Conservation (phyloP, 2,797 vertebrate species). For the Neomorphus geoffroyi region DNA sequence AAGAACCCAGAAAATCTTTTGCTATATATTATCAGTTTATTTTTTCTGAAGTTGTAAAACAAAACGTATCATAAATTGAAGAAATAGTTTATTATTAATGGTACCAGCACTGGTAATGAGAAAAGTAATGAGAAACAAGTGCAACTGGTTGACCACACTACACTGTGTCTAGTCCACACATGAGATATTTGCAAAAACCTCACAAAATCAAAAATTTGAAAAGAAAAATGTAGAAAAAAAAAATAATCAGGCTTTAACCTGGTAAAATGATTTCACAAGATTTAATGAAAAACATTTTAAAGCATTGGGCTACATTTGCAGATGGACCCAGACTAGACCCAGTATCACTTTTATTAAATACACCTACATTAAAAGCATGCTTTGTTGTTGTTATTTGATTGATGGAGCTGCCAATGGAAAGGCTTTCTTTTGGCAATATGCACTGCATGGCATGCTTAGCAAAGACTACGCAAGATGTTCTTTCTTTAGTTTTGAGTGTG, state of each 20-base stretch:
- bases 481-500: neutral
- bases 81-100: neutral
- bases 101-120: too few species aligned
- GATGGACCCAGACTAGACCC: neutral
- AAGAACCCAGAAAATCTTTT: neutral
- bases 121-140: neutral
- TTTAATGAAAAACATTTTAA: neutral
- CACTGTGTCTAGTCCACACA: neutral
- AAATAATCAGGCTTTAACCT: neutral
- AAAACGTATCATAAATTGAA: neutral
- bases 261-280: neutral
- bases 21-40: neutral
- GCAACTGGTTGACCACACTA: neutral
- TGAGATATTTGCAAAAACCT: neutral
- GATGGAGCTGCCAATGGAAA: neutral
- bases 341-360: neutral
- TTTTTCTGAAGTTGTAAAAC: neutral
- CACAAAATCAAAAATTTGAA: neutral
- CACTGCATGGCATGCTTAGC: neutral
- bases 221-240: neutral
- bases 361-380: neutral
- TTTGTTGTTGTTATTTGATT: neutral
- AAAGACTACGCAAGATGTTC: neutral
- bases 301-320: neutral
- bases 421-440: neutral